Evolutionary conservation across 1,140 invertebrate species (phyloP).

Genomic region (Drosophila busckii): DNA sequence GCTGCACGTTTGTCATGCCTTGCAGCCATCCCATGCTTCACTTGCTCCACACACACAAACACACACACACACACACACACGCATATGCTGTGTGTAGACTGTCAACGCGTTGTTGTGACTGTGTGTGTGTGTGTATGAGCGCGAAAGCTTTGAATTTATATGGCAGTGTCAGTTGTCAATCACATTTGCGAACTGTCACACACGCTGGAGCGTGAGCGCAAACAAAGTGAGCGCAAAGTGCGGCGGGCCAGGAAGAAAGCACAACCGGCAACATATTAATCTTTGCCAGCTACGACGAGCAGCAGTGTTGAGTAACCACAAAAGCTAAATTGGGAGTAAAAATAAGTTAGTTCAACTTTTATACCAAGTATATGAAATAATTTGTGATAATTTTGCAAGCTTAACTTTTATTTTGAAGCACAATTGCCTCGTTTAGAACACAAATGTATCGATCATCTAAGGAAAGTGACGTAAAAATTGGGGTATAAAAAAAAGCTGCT

Average conservation of each 20-base stretch:
- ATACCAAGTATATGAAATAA: no score
- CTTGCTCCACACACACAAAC: slow-evolving; percentile 4
- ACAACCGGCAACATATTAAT: slow-evolving; percentile 73
- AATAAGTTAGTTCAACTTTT: no score
- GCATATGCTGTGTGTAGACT: slow-evolving; percentile 20
- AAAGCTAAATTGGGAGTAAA: no score
- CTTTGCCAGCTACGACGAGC: slow-evolving; percentile 70
- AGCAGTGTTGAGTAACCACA: no score
- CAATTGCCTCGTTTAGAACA: no score
- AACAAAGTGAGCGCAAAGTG: slow-evolving; percentile 48
- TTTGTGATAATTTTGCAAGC: no score
- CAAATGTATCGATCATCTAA: no score
- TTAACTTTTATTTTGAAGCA: no score
- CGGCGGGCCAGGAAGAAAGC: slow-evolving; percentile 41
- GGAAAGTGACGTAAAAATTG: no score
- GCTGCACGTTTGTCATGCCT: slow-evolving; percentile 46
- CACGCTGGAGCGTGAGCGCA: slow-evolving; percentile 34
- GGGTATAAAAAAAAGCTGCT: no score
- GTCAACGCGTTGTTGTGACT: slow-evolving; percentile 33
- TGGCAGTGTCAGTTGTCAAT: slow-evolving; percentile 75
- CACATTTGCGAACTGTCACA: slow-evolving; percentile 77
- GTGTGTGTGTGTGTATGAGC: slow-evolving; percentile 15
- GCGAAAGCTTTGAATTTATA: slow-evolving; percentile 74
- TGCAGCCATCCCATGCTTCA: slow-evolving; percentile 16
- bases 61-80: no score